phyloP scores from a whole-genome alignment of 2,113 vertebrate genomes.

The Hassar affinis region DNA sequence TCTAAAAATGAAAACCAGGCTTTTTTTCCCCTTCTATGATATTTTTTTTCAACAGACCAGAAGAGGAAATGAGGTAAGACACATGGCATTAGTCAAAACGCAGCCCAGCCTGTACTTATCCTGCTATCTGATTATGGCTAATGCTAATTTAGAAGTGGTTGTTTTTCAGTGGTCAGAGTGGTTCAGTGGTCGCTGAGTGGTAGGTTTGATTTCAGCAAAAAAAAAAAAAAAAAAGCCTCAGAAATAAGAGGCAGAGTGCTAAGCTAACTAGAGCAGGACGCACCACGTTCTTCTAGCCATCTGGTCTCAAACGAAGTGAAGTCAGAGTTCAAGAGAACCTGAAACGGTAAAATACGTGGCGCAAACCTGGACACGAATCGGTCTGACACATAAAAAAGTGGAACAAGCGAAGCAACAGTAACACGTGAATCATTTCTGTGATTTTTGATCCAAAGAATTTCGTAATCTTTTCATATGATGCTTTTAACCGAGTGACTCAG shows the following conservation, averaged over 20 bases:
- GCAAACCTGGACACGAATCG: background rate
- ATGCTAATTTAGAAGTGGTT: constrained; percentile 36
- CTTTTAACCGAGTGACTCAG: background rate
- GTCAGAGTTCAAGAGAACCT: background rate
- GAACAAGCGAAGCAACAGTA: too few relatives aligned
- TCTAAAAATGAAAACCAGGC: constrained; percentile 31
- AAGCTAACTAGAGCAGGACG: background rate
- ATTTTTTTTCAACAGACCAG: constrained; percentile 8
- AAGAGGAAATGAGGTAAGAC: constrained; percentile 10
- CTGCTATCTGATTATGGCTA: constrained; percentile 29
- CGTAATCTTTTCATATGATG: background rate
- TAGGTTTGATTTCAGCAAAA: constrained; percentile 17
- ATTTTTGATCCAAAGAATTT: background rate
- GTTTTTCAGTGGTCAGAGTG: constrained; percentile 39
- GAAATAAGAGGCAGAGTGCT: background rate
- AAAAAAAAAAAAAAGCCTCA: background rate
- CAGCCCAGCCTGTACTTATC: constrained; percentile 23
- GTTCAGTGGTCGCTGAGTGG: constrained; percentile 3
- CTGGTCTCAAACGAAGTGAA: background rate
- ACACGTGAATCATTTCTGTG: background rate
- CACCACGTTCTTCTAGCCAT: background rate
- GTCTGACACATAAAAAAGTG: background rate
- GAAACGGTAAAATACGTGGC: constrained; percentile 9
- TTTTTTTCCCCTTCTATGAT: constrained; percentile 7
- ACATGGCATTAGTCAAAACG: constrained; percentile 19